A percentile compares a stretch with the other conserved stretches of the same genome.
These are phyloP conservation scores for Passerculus sandwichensis DNA, from an alignment of 2,797 vertebrate genomes.

Conservation along the genomic window DNA sequence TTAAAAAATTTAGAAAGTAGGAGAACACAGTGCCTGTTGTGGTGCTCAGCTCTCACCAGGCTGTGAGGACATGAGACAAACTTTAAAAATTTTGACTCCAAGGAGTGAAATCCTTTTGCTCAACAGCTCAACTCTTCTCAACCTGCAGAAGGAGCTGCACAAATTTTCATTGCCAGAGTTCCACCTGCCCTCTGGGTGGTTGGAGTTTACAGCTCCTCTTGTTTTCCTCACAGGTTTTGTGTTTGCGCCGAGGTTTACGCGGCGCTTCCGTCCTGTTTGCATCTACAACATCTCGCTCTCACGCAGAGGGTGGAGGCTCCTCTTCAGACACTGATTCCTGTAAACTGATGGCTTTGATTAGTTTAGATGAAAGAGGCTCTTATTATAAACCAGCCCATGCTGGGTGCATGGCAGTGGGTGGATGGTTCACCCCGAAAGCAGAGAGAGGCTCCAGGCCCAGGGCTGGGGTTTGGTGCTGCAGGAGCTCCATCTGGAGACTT, in stretches of 20 bases:
- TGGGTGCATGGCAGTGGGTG: constrained; percentile 34
- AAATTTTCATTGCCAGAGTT: not conserved
- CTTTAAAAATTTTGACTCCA: not conserved
- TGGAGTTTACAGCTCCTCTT: constrained; percentile 45
- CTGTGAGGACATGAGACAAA: not conserved
- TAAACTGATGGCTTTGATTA: constrained; percentile 64
- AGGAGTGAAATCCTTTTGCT: not conserved
- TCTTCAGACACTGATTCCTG: constrained; percentile 26
- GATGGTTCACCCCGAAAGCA: constrained; percentile 1
- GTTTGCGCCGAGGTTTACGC: not conserved
- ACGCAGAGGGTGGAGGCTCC: not conserved
- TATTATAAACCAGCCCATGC: constrained; percentile 21
- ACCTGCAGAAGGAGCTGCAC: not conserved
- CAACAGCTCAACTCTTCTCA: not conserved
- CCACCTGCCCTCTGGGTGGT: constrained; percentile 43
- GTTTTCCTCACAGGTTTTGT: constrained; percentile 42
- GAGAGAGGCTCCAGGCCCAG: not conserved
- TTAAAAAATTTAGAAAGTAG: not conserved
- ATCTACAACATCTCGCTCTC: not conserved
- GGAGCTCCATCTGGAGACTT: constrained; percentile 41
- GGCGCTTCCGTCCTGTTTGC: not conserved
- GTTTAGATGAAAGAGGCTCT: constrained; percentile 57
- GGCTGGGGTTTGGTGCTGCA: not conserved
- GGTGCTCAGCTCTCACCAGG: not conserved
- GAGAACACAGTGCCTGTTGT: not conserved